Base-by-base conservation (phyloP, 23 tunicate species). In the Trididemnum clinides region DNA sequence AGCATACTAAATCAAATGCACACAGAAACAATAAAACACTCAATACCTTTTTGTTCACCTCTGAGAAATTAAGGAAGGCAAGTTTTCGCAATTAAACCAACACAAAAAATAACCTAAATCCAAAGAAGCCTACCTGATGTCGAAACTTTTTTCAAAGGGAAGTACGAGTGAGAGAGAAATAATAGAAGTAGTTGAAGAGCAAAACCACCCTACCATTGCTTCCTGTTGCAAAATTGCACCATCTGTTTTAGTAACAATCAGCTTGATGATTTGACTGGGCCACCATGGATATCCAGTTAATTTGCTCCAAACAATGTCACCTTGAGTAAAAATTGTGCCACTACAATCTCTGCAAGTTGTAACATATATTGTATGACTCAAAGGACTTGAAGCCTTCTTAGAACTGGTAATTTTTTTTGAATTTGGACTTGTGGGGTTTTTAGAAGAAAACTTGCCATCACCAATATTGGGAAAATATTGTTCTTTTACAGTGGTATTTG, bases 281-380 rank as follows among this genome's bases (percentile, higher is more conserved):
- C 97, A 92, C 97, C 97, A 92, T 34, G 97, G 97, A 78, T 88
- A 87, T 28, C 97, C 97, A 29, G 51, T 10, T 26, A 92, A 51
- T 83, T 92, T 92, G 0, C 91, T 87, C 97, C 97, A 92, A 50
- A 87, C 97, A 5, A 92, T 86, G 71, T 92, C 97, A 64, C 91
- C 91, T 72, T 92, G 97, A 36, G 92, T 80, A 28, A 77, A 83
- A 19, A 92, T 57, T 1, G 26, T 73, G 3, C 97, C 97, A 39
- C 34, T 89, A 19, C 57, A 37, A 19, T 85, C 84, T 65, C 81
- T 92, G 63, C 97, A 92, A n/a, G 88, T 83, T 30, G 91, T 87
- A n/a, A 92, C 97, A 70, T 80, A 78, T 7, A 78, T 78, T 2
- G 83, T 78, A 31, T 91, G 96, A 50, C 87, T 87, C 32, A n/a